These are phyloP conservation scores for Pseudolaguvia tuberculata DNA, from an alignment of 2,113 vertebrate genomes.

Conservation along the genomic window DNA sequence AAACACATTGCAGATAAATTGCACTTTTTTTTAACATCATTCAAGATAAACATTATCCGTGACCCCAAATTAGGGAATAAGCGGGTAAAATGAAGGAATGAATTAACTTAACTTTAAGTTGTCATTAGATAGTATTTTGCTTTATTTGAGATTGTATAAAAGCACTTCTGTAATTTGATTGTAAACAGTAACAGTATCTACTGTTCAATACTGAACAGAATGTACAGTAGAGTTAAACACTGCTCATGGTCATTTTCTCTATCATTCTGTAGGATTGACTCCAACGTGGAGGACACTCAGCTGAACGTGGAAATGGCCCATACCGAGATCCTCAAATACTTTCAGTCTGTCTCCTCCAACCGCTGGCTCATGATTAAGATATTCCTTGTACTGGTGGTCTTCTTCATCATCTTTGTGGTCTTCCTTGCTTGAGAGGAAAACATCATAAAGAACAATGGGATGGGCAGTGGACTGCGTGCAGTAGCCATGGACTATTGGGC, in stretches of 20 bases:
- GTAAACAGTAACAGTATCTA: not conserved
- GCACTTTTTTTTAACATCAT: no score
- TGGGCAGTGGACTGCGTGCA: conserved; percentile 25
- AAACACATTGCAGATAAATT: no score
- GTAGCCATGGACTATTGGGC: conserved; percentile 30
- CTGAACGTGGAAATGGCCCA: conserved; percentile 87
- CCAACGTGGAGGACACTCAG: conserved; percentile 86
- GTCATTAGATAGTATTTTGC: not conserved
- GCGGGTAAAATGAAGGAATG: no score
- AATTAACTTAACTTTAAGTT: no score
- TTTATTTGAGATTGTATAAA: not conserved
- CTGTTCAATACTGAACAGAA: not conserved
- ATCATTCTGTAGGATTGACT: conserved; percentile 74
- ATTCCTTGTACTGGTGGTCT: conserved; percentile 87
- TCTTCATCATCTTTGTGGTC: conserved; percentile 92
- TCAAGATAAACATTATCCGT: no score
- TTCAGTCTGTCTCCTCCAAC: conserved; percentile 90
- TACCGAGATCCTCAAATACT: conserved; percentile 89
- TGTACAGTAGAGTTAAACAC: not conserved
- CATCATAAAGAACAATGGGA: not conserved
- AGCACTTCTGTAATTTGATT: not conserved
- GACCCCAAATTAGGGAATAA: no score
- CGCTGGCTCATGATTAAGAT: conserved; percentile 96
- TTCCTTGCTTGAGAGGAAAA: conserved; percentile 78
- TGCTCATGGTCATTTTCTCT: not conserved